phyloP scores from a whole-genome alignment of 2,888 invertebrate species.

The Leucophenga montana region DNA sequence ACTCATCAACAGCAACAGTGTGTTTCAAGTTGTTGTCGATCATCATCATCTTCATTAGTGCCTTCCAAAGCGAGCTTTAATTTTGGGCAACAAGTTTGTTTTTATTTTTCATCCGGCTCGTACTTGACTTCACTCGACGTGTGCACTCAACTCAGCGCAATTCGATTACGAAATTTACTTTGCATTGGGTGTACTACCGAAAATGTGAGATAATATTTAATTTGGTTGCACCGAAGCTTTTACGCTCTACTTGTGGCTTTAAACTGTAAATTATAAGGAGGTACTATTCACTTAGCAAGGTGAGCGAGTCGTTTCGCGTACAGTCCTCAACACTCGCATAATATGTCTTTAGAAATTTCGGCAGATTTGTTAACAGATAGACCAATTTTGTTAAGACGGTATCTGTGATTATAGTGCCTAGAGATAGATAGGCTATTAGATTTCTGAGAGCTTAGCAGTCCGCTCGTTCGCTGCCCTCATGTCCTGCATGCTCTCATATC shows the following conservation, averaged over 20 bases:
- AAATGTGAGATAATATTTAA: not conserved
- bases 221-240: not conserved
- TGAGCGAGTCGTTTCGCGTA: too few species aligned
- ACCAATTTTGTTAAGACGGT: too few species aligned
- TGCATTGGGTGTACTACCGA: not conserved
- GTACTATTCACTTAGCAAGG: too few species aligned
- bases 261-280: too few species aligned
- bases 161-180: constrained; percentile 12
- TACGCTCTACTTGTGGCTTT: not conserved
- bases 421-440: too few species aligned
- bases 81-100: constrained; percentile 3
- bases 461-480: too few species aligned
- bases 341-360: too few species aligned
- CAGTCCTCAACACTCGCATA: too few species aligned
- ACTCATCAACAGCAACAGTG: constrained; percentile 35
- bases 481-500: too few species aligned
- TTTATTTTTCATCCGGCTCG: not conserved
- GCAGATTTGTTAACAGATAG: too few species aligned
- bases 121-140: constrained; percentile 21
- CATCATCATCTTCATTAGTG: not conserved
- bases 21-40: not conserved
- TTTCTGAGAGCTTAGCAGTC: too few species aligned
- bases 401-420: too few species aligned
- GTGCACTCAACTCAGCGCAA: not conserved
- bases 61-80: not conserved